Evolutionary conservation across 2,888 invertebrate genomes (phyloP).

Genomic region (Subacronicta megacephala): DNA sequence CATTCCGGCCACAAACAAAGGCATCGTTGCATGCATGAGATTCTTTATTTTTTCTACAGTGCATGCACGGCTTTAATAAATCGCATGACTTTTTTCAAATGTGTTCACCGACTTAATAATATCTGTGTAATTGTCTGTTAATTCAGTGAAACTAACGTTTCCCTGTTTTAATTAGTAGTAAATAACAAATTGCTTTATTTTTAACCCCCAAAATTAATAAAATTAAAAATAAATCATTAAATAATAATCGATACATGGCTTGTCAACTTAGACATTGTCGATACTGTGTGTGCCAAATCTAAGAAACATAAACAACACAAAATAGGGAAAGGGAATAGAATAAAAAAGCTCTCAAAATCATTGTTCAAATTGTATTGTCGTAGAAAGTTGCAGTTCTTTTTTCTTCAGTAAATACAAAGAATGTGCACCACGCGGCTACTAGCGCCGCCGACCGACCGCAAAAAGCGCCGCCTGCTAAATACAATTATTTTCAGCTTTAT

Average conservation of each 20-base stretch:
- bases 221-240: too few species aligned
- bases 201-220: too few species aligned
- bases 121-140: too few species aligned
- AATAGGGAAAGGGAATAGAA: too few species aligned
- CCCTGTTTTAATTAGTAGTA: too few species aligned
- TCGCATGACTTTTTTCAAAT: constrained; percentile 41
- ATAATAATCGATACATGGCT: too few species aligned
- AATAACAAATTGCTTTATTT: too few species aligned
- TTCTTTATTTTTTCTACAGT: constrained; percentile 42
- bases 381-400: constrained; percentile 64
- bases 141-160: too few species aligned
- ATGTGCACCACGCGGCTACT: constrained; percentile 66
- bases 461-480: constrained; percentile 62
- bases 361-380: constrained; percentile 39
- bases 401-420: constrained; percentile 62
- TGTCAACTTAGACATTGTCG: too few species aligned
- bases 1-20: constrained; percentile 70
- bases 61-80: constrained; percentile 40
- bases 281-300: too few species aligned
- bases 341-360: not conserved
- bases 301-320: too few species aligned
- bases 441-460: constrained; percentile 64
- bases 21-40: constrained; percentile 56
- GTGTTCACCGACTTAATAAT: constrained; percentile 35
- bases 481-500: constrained; percentile 55